Conservation (phyloP, 2,888 invertebrate genomes). For the Nomada fucata region DNA sequence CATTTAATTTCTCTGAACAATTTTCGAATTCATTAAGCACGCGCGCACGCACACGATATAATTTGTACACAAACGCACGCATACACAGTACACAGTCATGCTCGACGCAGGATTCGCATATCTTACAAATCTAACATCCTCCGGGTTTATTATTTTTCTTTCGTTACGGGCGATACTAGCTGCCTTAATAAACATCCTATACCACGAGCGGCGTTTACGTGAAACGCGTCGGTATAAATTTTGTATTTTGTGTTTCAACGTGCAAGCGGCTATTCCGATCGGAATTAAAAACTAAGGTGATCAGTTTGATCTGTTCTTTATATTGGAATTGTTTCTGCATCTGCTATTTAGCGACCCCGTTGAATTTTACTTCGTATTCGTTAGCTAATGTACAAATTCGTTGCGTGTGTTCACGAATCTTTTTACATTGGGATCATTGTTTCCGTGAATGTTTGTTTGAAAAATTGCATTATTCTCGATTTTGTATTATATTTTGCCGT, state of each 20-base stretch:
- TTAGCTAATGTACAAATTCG: neutral
- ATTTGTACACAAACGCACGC: slow-evolving; percentile 19
- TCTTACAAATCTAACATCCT: slow-evolving; percentile 40
- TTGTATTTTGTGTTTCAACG: slow-evolving; percentile 79
- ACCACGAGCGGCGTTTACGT: slow-evolving; percentile 10
- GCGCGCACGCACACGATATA: slow-evolving; percentile 10
- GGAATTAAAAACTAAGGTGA: slow-evolving; percentile 73
- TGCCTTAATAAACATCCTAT: slow-evolving; percentile 44
- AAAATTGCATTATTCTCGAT: no score
- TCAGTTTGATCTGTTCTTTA: slow-evolving; percentile 40
- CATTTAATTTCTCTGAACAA: slow-evolving; percentile 20
- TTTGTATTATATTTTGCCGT: no score
- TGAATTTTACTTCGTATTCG: neutral
- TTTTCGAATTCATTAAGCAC: slow-evolving; percentile 14
- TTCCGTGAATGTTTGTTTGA: no score
- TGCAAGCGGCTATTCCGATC: slow-evolving; percentile 83
- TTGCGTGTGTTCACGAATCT: neutral
- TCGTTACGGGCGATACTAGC: slow-evolving; percentile 17
- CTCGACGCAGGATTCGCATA: neutral
- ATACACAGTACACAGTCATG: slow-evolving; percentile 14
- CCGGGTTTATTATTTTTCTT: neutral
- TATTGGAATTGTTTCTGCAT: slow-evolving; percentile 21
- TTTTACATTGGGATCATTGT: no score
- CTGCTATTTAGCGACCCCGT: slow-evolving; percentile 32
- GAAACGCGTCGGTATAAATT: slow-evolving; percentile 20